phyloP scores from a whole-genome alignment of 2,888 invertebrate species.

The Drosophila cyrtoloma region DNA sequence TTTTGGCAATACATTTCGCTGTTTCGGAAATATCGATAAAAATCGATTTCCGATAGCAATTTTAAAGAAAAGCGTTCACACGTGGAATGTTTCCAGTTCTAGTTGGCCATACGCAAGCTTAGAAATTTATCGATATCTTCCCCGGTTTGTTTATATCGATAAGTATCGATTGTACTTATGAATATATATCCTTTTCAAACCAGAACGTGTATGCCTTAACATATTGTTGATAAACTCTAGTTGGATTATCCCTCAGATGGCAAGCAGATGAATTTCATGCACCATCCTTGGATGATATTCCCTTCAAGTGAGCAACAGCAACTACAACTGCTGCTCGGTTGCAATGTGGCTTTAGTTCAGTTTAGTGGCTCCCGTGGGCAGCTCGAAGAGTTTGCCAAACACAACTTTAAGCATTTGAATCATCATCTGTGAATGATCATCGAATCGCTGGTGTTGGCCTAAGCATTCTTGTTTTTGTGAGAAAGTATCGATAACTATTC shows the following conservation, averaged over 20 bases:
- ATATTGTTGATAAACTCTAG: not conserved
- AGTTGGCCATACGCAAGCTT: not conserved
- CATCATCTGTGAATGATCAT: not conserved
- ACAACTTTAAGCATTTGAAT: not conserved
- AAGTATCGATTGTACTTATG: not conserved
- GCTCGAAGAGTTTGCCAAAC: conserved; percentile 35
- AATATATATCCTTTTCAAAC: not conserved
- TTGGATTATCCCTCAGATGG: not conserved
- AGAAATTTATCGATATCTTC: not conserved
- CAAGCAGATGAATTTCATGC: not conserved
- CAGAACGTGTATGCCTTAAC: not conserved
- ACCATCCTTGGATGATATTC: not conserved
- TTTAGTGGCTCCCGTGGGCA: conserved; percentile 28
- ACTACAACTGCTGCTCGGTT: conserved; percentile 53
- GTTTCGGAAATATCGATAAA: not conserved
- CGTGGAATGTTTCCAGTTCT: not conserved
- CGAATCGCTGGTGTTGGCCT: not conserved
- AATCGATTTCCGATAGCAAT: not conserved
- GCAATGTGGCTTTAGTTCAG: conserved; percentile 43
- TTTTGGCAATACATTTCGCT: not conserved
- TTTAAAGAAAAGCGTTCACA: not conserved
- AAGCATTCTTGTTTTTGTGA: conserved; percentile 21
- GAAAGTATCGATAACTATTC: conserved; percentile 34
- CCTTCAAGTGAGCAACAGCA: conserved; percentile 25
- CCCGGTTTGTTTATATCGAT: not conserved